Evolutionary conservation across 2,113 vertebrate species (phyloP).

Genomic region (Syngnathoides biaculeatus): DNA sequence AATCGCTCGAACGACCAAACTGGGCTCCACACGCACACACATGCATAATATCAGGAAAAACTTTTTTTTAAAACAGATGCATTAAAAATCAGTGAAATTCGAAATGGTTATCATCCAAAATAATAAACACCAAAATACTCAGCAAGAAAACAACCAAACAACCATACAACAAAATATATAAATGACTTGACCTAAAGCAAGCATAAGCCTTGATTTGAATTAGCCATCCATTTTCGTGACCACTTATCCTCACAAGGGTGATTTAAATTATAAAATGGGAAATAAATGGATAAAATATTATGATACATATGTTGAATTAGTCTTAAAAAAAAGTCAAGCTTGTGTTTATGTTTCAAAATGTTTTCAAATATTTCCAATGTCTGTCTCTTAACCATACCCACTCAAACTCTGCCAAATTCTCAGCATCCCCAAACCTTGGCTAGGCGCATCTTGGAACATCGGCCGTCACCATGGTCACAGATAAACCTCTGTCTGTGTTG

Average conservation of each 20-base stretch:
- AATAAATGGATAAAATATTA: too few species aligned
- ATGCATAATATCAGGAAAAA: background rate
- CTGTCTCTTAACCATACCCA: background rate
- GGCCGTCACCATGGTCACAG: slow-evolving; percentile 61
- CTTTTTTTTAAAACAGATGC: background rate
- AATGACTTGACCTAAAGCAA: too few species aligned
- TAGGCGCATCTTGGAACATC: slow-evolving; percentile 51
- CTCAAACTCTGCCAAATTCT: background rate
- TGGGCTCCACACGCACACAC: background rate
- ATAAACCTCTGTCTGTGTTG: slow-evolving; percentile 67
- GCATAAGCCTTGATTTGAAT: too few species aligned
- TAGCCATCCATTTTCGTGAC: too few species aligned
- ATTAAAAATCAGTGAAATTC: background rate
- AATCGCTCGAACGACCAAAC: slow-evolving; percentile 41
- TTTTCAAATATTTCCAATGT: too few species aligned
- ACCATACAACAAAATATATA: too few species aligned
- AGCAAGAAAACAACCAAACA: too few species aligned
- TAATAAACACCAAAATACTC: background rate
- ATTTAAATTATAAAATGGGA: too few species aligned
- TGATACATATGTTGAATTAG: too few species aligned
- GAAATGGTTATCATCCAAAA: background rate
- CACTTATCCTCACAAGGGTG: too few species aligned
- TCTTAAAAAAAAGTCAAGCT: too few species aligned
- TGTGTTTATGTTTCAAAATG: too few species aligned
- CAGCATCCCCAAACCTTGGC: slow-evolving; percentile 32